A percentile compares a stretch with the other conserved stretches of the same genome.
These are phyloP conservation scores for Portevinia maculata DNA, from an alignment of 2,888 invertebrate species.

Conservation along the genomic window DNA sequence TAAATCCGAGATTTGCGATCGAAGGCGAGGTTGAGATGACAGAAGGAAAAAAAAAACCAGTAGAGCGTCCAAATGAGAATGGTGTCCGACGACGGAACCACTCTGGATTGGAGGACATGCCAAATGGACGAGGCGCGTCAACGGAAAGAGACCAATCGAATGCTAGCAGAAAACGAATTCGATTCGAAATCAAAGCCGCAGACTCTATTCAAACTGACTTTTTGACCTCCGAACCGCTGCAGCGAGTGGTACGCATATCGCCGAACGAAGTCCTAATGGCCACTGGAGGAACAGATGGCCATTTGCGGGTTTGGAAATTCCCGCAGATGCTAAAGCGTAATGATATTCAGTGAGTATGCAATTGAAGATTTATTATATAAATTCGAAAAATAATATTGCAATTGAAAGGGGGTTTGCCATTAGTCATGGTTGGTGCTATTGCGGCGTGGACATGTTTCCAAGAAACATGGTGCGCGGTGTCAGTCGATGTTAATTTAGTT, in stretches of 20 bases:
- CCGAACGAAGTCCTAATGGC: conserved; percentile 91
- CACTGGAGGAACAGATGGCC: conserved; percentile 96
- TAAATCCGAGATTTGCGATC: conserved; percentile 85
- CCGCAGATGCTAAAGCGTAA: conserved; percentile 89
- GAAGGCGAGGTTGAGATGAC: conserved; percentile 79
- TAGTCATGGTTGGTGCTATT: no score
- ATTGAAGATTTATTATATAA: no score
- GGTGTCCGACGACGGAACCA: conserved; percentile 78
- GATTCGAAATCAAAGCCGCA: conserved; percentile 89
- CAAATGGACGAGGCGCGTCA: conserved; percentile 78
- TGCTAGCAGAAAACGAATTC: conserved; percentile 85
- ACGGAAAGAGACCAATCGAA: conserved; percentile 76
- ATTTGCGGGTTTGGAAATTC: conserved; percentile 94
- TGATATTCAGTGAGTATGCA: conserved; percentile 84
- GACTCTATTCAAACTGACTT: conserved; percentile 95
- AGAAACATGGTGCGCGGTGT: no score
- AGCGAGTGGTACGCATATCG: conserved; percentile 92
- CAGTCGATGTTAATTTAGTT: no score
- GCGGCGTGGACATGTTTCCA: no score
- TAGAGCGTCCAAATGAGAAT: conserved; percentile 79
- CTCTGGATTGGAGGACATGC: conserved; percentile 80
- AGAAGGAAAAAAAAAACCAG: conserved; percentile 78
- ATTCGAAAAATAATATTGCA: no score
- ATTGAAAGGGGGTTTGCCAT: no score
- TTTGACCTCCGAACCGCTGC: conserved; percentile 89